These are phyloP conservation scores for Thecocarcelia acutangulata DNA, from an alignment of 2,888 invertebrate genomes.

Conservation along the genomic window DNA sequence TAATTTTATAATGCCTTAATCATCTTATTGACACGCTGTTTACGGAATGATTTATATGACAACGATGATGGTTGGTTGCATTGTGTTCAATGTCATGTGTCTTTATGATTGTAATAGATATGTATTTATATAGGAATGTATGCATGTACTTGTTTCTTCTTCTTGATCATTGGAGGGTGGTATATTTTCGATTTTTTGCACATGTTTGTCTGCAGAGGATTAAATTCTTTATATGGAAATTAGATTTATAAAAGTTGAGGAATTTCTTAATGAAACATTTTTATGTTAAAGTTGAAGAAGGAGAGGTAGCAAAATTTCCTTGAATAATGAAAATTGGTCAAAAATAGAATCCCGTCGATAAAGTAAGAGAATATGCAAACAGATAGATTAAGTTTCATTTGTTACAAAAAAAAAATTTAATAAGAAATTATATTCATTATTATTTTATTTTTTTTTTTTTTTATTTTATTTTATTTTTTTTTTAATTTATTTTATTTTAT, in stretches of 20 bases:
- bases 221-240: constrained; percentile 31
- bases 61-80: constrained; percentile 20
- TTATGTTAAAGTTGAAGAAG: background rate
- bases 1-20: constrained; percentile 69
- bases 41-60: constrained; percentile 57
- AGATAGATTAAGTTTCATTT: no score
- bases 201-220: constrained; percentile 19
- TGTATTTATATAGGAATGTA: no score
- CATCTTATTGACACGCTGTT: constrained; percentile 67
- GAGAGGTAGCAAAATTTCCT: no score
- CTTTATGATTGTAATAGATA: constrained; percentile 9
- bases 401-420: no score
- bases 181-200: background rate
- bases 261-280: constrained; percentile 37
- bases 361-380: no score
- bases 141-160: background rate
- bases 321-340: background rate
- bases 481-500: no score
- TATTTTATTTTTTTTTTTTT: no score
- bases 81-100: constrained; percentile 1
- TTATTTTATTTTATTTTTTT: no score
- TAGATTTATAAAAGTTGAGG: constrained; percentile 11
- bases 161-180: background rate
- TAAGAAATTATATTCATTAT: no score
- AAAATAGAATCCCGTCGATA: no score